These are phyloP conservation scores for Sardinella longiceps DNA, from an alignment of 2,797 vertebrate species.

Conservation along the genomic window DNA sequence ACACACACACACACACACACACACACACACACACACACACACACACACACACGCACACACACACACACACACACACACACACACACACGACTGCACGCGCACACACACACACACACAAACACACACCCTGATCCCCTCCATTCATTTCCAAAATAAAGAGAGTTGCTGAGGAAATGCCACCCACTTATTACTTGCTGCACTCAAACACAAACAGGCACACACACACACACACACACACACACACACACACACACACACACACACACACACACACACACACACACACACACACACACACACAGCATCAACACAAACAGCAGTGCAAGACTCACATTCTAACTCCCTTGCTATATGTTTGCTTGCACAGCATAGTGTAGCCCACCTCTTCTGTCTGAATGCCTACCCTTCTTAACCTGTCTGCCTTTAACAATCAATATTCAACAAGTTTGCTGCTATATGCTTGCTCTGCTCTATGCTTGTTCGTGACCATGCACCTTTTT, in stretches of 20 bases:
- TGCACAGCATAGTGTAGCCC: too few relatives aligned
- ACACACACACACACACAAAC: not conserved
- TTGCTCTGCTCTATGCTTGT: too few relatives aligned
- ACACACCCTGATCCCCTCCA: not conserved
- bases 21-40: not conserved
- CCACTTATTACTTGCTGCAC: not conserved
- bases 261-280: not conserved
- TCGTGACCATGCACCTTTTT: too few relatives aligned
- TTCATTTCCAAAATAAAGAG: not conserved
- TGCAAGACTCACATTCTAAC: not conserved
- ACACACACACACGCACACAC: not conserved
- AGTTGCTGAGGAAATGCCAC: not conserved
- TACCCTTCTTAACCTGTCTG: too few relatives aligned
- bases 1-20: not conserved
- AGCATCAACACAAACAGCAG: not conserved
- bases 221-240: not conserved
- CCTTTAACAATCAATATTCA: too few relatives aligned
- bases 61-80: not conserved
- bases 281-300: conserved; percentile 6
- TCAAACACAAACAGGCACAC: not conserved
- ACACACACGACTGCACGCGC: too few relatives aligned
- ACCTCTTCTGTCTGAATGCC: too few relatives aligned
- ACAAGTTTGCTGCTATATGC: too few relatives aligned
- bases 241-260: not conserved
- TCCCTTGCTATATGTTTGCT: not conserved